These are phyloP conservation scores for Pterocles orientalis DNA, from an alignment of 2,113 vertebrate genomes.

Conservation along the genomic window DNA sequence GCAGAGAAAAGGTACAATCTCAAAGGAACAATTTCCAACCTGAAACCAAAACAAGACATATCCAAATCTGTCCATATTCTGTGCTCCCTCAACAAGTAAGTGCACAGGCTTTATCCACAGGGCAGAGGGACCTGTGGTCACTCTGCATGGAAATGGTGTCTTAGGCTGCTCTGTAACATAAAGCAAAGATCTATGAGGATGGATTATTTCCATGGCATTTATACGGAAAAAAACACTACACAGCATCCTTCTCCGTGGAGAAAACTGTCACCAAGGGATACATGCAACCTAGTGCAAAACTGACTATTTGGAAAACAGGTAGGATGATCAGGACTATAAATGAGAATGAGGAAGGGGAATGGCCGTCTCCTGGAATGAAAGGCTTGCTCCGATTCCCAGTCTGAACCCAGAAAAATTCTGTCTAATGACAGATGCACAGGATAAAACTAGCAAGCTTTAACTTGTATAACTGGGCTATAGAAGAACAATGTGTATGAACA, in stretches of 20 bases:
- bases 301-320: neutral
- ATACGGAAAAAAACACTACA: neutral
- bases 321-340: neutral
- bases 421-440: neutral
- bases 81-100: neutral
- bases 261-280: neutral
- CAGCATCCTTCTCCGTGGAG: neutral
- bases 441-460: conserved; percentile 47
- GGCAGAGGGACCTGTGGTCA: neutral
- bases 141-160: neutral
- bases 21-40: neutral
- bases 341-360: neutral
- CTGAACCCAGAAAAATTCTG: conserved; percentile 19
- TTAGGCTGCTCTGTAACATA: neutral
- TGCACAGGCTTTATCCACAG: neutral
- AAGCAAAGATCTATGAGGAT: neutral
- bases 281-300: neutral
- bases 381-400: neutral
- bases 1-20: neutral
- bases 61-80: neutral
- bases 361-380: neutral
- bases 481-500: neutral
- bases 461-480: conserved; percentile 1
- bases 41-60: neutral
- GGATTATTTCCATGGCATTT: neutral